Conservation (phyloP, 2,888 invertebrate genomes). For the Drosophila fulvimacula region DNA sequence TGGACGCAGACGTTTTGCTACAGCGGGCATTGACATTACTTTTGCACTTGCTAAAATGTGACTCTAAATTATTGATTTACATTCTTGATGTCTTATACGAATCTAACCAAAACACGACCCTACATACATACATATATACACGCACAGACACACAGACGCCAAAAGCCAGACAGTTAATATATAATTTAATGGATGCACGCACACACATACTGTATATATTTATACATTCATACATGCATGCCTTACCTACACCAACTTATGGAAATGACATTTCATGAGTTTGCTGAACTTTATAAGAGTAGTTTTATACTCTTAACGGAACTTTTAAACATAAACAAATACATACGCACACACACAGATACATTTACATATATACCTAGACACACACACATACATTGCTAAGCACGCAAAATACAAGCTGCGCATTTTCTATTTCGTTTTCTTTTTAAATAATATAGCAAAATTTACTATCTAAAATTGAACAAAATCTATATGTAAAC, state of each 20-base stretch:
- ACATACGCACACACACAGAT: neutral
- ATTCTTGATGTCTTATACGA: conserved; percentile 58
- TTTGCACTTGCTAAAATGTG: conserved; percentile 55
- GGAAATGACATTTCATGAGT: neutral
- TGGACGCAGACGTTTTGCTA: conserved; percentile 67
- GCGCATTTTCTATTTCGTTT: conserved; percentile 6
- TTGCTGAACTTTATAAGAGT: neutral
- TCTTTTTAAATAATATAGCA: conserved; percentile 2
- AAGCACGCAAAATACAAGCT: neutral
- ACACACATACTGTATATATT: too few relatives aligned
- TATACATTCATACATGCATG: neutral
- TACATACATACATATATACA: neutral
- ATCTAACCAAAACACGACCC: conserved; percentile 13
- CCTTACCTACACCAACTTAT: neutral
- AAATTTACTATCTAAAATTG: conserved; percentile 15
- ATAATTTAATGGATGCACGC: conserved; percentile 12
- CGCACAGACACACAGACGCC: neutral
- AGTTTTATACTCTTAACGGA: neutral
- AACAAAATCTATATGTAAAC: conserved; percentile 1
- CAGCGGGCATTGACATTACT: conserved; percentile 67
- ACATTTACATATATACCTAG: neutral
- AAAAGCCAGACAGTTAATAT: conserved; percentile 9
- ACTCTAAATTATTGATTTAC: conserved; percentile 58
- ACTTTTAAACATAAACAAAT: neutral
- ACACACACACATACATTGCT: neutral